Evolutionary conservation across 2,113 vertebrate species (phyloP), one percentile per base, ranked within the genome.

Genomic region (Ageneiosus marmoratus): DNA sequence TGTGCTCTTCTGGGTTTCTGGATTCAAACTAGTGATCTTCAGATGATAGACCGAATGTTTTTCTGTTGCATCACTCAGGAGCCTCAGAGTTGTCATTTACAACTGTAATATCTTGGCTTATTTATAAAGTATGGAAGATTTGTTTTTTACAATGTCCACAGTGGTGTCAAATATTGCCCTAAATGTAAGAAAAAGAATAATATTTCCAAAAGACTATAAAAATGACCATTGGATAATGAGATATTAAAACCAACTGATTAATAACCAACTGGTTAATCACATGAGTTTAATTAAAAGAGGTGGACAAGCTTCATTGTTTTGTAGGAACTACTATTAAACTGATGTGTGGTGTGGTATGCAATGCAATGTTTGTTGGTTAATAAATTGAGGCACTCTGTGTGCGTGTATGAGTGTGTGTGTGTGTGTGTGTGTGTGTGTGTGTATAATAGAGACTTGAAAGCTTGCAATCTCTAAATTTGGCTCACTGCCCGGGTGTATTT

Each of bases 401-500:
- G 48, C 46, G 67, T 46, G 67, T 44, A 37, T 44, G 37, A n/a
- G 22, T 46, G 67, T 46, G 67, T 70, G 37, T n/a, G 67, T 44
- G 67, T 13, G 67, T 6, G 67, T n/a, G 75, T 44, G 37, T 46
- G 22, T 46, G 67, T 46, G 67, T 70, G 37, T n/a, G 67, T 44
- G 67, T 13, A 37, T 6, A 37, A 15, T 4, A 32, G 63, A 65
- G 44, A 67, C 44, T 82, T 78, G 69, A 24, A 77, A 80, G 83
- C 60, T 63, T 82, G 70, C 78, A 51, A 51, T 60, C 81, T 87
- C 48, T 63, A 58, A 55, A 75, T 53, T 37, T 89, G 90, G 84
- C 86, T 83, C 46, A 6, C 50, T 81, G 74, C 89, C 90, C 84
- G 86, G 79, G 87, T 70, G 79, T 90, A 89, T 76, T 76, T 84